phyloP scores from a whole-genome alignment of 2,888 invertebrate species.

The Tipula unca region DNA sequence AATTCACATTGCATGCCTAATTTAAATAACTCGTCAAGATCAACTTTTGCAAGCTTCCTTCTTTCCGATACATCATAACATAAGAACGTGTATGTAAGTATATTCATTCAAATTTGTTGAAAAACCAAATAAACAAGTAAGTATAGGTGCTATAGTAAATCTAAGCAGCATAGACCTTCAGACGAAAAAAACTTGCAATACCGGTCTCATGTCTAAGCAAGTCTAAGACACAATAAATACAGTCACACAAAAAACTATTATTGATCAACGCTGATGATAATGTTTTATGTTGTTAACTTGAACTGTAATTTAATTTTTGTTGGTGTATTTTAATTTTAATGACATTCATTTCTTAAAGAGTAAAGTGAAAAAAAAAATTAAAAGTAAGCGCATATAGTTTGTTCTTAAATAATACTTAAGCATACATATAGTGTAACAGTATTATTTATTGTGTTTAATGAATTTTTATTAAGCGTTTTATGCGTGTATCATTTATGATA shows the following conservation, averaged over 20 bases:
- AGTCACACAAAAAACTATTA: neutral
- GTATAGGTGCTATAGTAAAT: neutral
- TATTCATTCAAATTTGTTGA: neutral
- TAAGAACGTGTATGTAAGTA: too few relatives aligned
- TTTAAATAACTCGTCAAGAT: neutral
- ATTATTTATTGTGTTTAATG: neutral
- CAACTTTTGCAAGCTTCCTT: neutral
- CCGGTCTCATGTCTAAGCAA: neutral
- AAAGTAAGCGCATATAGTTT: neutral
- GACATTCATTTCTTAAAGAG: neutral
- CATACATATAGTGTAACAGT: neutral
- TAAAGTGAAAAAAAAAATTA: neutral
- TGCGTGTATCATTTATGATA: neutral
- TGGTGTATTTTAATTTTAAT: neutral
- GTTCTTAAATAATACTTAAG: neutral
- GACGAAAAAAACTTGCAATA: neutral
- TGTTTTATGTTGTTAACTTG: neutral
- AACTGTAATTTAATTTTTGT: neutral
- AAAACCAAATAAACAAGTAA: neutral
- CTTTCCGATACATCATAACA: neutral
- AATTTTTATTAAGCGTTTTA: neutral
- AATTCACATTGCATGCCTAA: neutral
- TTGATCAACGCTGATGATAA: neutral
- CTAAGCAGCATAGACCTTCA: neutral
- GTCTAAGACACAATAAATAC: neutral